Evolutionary conservation across 2,113 vertebrate species (phyloP).

Genomic region (Uria lomvia): DNA sequence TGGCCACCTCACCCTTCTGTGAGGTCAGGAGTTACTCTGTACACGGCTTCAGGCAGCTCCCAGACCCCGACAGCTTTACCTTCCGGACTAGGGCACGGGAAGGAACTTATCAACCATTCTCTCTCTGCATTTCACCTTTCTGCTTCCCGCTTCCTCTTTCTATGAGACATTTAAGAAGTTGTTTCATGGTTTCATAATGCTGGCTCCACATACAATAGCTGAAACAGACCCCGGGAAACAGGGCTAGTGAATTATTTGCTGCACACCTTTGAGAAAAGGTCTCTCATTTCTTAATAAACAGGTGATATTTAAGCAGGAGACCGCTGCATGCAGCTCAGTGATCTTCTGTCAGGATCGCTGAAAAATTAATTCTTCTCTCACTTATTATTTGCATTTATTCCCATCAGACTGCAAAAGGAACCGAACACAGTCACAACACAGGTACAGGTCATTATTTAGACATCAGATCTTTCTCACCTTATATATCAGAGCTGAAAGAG

Average conservation of each 20-base stretch:
- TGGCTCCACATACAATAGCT: neutral
- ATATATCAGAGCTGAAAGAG: constrained; percentile 89
- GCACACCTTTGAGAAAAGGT: neutral
- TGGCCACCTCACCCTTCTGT: neutral
- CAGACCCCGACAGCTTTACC: neutral
- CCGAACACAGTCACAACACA: rapidly evolving
- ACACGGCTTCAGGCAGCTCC: neutral
- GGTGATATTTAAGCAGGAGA: neutral
- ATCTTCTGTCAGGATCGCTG: neutral
- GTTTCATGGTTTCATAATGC: neutral
- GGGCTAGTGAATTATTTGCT: neutral
- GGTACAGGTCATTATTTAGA: neutral
- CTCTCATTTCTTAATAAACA: neutral
- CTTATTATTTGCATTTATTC: neutral
- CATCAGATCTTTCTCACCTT: constrained; percentile 75
- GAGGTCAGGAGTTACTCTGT: neutral
- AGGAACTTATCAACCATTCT: neutral
- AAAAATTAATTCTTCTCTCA: neutral
- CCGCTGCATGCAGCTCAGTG: neutral
- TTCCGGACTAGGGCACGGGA: neutral
- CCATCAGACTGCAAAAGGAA: neutral
- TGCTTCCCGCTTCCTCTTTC: neutral
- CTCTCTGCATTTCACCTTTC: neutral
- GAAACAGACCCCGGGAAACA: neutral
- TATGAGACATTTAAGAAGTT: neutral